Percentiles rank a stretch among this genome's conserved stretches.
Conservation (phyloP, 1,140 invertebrate genomes). For the Aphidius ervi region DNA sequence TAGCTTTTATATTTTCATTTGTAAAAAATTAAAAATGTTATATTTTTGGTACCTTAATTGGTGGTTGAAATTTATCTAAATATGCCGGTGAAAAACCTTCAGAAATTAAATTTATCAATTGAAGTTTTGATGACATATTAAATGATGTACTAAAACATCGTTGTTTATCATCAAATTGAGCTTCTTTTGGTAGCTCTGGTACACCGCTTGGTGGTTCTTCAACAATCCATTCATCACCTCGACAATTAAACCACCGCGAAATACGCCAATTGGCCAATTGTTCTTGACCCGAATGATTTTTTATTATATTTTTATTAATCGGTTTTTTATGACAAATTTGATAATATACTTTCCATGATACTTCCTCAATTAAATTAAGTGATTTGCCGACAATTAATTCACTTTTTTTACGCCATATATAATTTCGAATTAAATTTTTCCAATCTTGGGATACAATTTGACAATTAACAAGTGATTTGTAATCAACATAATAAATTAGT, state of each 20-base stretch:
- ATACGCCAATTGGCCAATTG: slow-evolving; percentile 38
- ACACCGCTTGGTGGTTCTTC: slow-evolving; percentile 42
- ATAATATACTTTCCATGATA: slow-evolving; percentile 42
- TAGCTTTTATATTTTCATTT: no score
- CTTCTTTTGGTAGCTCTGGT: slow-evolving; percentile 37
- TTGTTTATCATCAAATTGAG: slow-evolving; percentile 34
- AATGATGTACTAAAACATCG: slow-evolving; percentile 52
- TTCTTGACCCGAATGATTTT: slow-evolving; percentile 47
- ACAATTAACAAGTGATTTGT: slow-evolving; percentile 40
- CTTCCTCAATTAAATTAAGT: slow-evolving; percentile 28
- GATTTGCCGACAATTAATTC: slow-evolving; percentile 29
- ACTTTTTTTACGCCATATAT: slow-evolving; percentile 47
- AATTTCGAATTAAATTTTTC: slow-evolving; percentile 42
- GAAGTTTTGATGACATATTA: slow-evolving; percentile 38
- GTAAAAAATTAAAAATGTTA: no score
- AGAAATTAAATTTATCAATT: slow-evolving; percentile 41
- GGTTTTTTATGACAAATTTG: slow-evolving; percentile 42
- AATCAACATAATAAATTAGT: slow-evolving; percentile 27
- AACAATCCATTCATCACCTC: slow-evolving; percentile 39
- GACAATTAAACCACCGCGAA: slow-evolving; percentile 18
- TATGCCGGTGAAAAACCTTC: slow-evolving; percentile 42
- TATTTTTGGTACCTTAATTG: slow-evolving; percentile 34
- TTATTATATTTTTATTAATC: slow-evolving; percentile 48
- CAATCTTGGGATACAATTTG: slow-evolving; percentile 51
- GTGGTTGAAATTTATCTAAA: slow-evolving; percentile 43